Evolutionary conservation across 2,888 invertebrate species (phyloP).

Genomic region (Strigamia maritima): DNA sequence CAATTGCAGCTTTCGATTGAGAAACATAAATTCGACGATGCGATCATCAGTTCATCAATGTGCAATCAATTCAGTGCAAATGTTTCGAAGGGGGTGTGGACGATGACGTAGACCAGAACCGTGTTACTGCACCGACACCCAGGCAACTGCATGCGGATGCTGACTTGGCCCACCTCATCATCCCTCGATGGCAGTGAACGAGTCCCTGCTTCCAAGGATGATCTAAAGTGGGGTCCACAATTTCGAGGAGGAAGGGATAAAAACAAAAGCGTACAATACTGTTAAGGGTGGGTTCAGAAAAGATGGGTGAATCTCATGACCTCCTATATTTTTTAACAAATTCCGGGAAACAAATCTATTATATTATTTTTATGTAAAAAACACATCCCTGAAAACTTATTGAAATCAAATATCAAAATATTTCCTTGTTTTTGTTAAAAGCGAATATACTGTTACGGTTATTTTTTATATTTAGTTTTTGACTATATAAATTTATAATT

Average conservation of each 20-base stretch:
- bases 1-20: not conserved
- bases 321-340: slow-evolving; percentile 13
- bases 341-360: slow-evolving; percentile 19
- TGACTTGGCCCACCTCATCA: slow-evolving; percentile 12
- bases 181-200: slow-evolving; percentile 18
- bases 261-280: slow-evolving; percentile 5
- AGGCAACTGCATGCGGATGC: slow-evolving; percentile 32
- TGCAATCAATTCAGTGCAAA: slow-evolving; percentile 10
- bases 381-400: not conserved
- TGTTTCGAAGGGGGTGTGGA: not conserved
- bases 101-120: slow-evolving; percentile 27
- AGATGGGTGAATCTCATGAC: not conserved
- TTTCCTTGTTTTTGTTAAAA: not conserved
- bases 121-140: slow-evolving; percentile 5
- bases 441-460: not conserved
- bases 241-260: not conserved
- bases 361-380: not conserved
- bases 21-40: not conserved
- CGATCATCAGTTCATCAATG: slow-evolving; percentile 1
- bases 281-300: slow-evolving; percentile 17
- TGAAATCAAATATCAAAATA: not conserved
- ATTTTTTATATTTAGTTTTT: no score
- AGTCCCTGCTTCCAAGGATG: slow-evolving; percentile 8
- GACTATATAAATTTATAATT: not conserved
- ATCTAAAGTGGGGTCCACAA: slow-evolving; percentile 31